A percentile compares a stretch with the other conserved stretches of the same genome.
These are phyloP conservation scores for Champsocephalus gunnari DNA, from an alignment of 2,797 vertebrate species.

Conservation along the genomic window DNA sequence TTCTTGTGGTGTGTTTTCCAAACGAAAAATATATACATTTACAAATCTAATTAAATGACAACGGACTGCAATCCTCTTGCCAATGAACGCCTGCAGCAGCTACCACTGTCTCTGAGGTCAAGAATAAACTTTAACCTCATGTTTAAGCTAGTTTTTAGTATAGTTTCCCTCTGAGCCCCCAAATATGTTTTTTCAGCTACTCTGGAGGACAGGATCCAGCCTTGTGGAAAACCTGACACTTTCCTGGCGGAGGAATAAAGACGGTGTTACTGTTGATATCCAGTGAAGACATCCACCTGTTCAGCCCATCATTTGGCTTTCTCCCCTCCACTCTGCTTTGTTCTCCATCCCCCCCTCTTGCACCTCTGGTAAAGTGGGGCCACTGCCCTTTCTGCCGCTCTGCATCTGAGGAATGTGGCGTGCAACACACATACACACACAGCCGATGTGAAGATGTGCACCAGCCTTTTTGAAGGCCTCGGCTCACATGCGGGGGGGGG, in stretches of 20 bases:
- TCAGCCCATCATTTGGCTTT: constrained; percentile 24
- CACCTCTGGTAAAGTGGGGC: constrained; percentile 77
- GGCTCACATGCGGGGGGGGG: too few species aligned
- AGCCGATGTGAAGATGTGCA: constrained; percentile 38
- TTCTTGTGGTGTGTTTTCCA: background rate
- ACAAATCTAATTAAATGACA: background rate
- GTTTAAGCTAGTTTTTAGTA: background rate
- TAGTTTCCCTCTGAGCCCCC: background rate
- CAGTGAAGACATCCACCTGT: constrained; percentile 57
- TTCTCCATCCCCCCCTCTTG: constrained; percentile 58
- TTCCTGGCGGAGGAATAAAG: constrained; percentile 1
- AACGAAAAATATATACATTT: background rate
- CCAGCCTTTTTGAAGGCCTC: constrained; percentile 44
- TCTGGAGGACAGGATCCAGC: background rate
- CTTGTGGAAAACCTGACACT: background rate
- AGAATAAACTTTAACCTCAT: background rate
- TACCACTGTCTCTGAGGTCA: background rate
- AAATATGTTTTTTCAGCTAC: background rate
- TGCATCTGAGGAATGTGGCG: constrained; percentile 77
- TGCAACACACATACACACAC: constrained; percentile 45
- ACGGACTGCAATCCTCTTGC: background rate
- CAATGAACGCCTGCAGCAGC: background rate
- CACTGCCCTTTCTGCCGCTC: constrained; percentile 72
- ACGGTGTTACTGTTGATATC: background rate
- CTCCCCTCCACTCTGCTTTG: constrained; percentile 45